Evolutionary conservation across 1,140 invertebrate genomes (phyloP), one percentile per base, ranked within the genome.

Genomic region (Eumaeus atala): DNA sequence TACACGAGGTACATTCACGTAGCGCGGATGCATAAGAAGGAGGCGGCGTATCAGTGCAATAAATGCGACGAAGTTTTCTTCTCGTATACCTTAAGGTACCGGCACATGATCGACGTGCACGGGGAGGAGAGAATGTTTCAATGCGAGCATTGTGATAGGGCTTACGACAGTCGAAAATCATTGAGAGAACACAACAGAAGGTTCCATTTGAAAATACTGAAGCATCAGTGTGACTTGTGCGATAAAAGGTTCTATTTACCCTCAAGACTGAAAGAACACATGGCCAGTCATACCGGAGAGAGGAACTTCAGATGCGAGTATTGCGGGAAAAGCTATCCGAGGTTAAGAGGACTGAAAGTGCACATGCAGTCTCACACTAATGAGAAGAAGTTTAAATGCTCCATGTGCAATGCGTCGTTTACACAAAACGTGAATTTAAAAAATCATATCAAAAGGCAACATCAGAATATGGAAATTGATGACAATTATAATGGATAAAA

Each of bases 181-280:
- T 44, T 85, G 0, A 44, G 74, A 7, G 79, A 83, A 51, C 82
- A 85, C 36, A 83, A 77, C 14, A 62, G 82, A 7, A 18, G 79
- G 18, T 67, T 64, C 12, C 82, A 85, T 51, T 59, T 85, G 9
- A 80, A 82, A 51, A 77, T 85, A 3, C 71, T 73, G 0, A 80
- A 77, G 44, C 82, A 85, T 49, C 76, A 83, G 28, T 85, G 82
- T 48, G 73, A 80, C 58, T 48, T 81, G 48, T 86, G 83, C 21
- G 80, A 84, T 9, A 79, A 86, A 42, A 64, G 74, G 9, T 86
- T 86, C 28, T 86, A 83, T 42, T 18, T 84, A 1, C 83, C 83
- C 0, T 84, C 76, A 0, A 34, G 80, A 9, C 59, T 84, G 9
- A 81, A 71, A 28, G 80, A 84, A 42, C 80, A 86, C 36, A 76